Base-by-base conservation (phyloP, 1,140 invertebrate genomes). In the Drosophila melanica region DNA sequence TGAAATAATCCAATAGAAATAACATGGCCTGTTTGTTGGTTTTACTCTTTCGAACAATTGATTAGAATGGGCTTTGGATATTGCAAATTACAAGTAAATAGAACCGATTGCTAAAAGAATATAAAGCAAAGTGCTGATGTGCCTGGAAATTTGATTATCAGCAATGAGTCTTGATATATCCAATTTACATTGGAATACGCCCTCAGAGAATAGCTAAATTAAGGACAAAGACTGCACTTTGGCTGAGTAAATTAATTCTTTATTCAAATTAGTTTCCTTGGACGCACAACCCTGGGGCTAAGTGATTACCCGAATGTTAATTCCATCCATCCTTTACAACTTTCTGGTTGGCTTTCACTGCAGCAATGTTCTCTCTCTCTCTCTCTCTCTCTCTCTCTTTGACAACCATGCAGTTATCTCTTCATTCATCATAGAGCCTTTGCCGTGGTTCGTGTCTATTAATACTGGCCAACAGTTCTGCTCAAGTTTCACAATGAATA, bases 1-100 rank as follows among this genome's bases (percentile, higher is more conserved):
- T 86, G 65, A 75, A 85, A 85, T 86, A 78, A 86, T 77, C 78
- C 53, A 66, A 60, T 55, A 72, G 67, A 85, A 75, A 86, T 67
- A 74, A 70, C 47, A 58, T 64, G 57, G 59, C 54, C 39, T 51
- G 12, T 30, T 58, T 63, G 53, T 27, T 57, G 69, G 65, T 60
- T 60, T n/a, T 51, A 53, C 60, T 60, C 18, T 62, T 67, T 72
- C 51, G 23, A 33, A 48, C 69, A 48, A 81, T 86, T 81, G 81
- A 81, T 81, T 77, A 42, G 47, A 54, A 42, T 60, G 57, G 63
- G 42, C 55, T 81, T 58, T 71, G 47, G 27, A 16, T 60, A 62
- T 58, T 45, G 10, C 14, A 58, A 58, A 58, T 58, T 45, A 16
- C 39, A 58, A 45, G 55, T 58, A 58, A 58, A 58, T 62, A 60